Base-by-base conservation (phyloP, 2,888 invertebrate species). In the Alcis repandata region DNA sequence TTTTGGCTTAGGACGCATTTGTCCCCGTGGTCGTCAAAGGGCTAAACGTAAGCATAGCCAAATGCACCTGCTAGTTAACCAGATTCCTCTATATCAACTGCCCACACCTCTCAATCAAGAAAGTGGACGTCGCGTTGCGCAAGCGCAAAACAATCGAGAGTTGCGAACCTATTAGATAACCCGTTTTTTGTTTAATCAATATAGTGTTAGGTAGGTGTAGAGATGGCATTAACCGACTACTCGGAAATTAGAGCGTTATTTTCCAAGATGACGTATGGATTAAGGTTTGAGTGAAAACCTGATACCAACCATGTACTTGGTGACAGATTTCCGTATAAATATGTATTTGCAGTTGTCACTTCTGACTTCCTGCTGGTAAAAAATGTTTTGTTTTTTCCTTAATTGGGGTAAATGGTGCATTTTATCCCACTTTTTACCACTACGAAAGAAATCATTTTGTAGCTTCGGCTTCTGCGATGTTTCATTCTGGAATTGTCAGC, bases 81-180 rank as follows among this genome's bases (percentile, higher is more conserved):
- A 62, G 40, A 40, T 53, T 58, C 56, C 68, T 64, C 52, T 59
- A 51, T 56, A 51, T 60, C 59, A 32, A 17, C 74, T 82, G 82
- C 84, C 85, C 83, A 83, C 85, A 73, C 74, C 74, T 78, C 74
- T 79, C 73, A 78, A 80, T 78, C 82, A 77, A 78, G 86, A 85
- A 83, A 87, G 85, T 83, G 77, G 87, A 89, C 85, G 85, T 79
- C 79, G 79, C 76, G 79, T 91, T 91, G 86, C 88, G 88, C 85
- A 91, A 91, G 76, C 76, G 75, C 74, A 78, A 83, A 87, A 91
- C 91, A 91, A 91, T 91, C 90, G 88, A 83, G 80, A 84, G 83
- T 80, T 84, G 85, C 87, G 82, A 80, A 78, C 82, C 79, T 81
- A 84, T 86, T 86, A 86, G 84, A 87, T 85, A 89, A 91, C 87